Evolutionary conservation across 2,888 invertebrate genomes (phyloP), one percentile per base, ranked within the genome.

Genomic region (Polyommatus icarus): DNA sequence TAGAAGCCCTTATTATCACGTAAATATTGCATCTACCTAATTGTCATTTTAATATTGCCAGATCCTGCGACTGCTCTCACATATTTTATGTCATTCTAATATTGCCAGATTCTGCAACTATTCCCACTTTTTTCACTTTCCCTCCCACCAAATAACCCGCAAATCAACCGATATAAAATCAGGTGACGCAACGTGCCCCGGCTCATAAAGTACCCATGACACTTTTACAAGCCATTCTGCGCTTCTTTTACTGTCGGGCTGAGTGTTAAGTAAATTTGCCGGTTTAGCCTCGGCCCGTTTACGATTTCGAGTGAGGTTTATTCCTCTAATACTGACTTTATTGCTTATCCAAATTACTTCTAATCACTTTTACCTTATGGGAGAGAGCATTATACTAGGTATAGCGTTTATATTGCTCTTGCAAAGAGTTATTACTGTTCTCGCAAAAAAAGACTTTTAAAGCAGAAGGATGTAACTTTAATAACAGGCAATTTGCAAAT

Each of bases 191-290:
- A 20, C 72, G 36, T 40, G n/a, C 36, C 29, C 46, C 18, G 40
- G 79, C 73, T 81, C 83, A 81, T 84, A 85, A 86, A 86, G 82
- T 80, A 71, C 77, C 83, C 82, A 81, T 80, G 84, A 84, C 84
- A 83, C 82, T 83, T 86, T 86, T 85, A 86, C 83, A 80, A 81
- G 79, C 81, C 82, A 85, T 87, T 88, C 86, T 85, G 85, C 83
- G 82, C 81, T 83, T 79, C 83, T 82, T 86, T 88, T 87, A 86
- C 83, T 81, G 82, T 81, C 82, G 81, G 78, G 76, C 81, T 76
- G 82, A 84, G 86, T 84, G 87, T 84, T 77, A 77, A 85, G 85
- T 86, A 85, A 84, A 86, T 85, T 86, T 82, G 80, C 82, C 81
- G 84, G 85, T 83, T 77, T 77, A 81, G 79, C 82, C 80, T 79